Conservation (phyloP, 2,797 vertebrate genomes). For the Rhinogobio ventralis region DNA sequence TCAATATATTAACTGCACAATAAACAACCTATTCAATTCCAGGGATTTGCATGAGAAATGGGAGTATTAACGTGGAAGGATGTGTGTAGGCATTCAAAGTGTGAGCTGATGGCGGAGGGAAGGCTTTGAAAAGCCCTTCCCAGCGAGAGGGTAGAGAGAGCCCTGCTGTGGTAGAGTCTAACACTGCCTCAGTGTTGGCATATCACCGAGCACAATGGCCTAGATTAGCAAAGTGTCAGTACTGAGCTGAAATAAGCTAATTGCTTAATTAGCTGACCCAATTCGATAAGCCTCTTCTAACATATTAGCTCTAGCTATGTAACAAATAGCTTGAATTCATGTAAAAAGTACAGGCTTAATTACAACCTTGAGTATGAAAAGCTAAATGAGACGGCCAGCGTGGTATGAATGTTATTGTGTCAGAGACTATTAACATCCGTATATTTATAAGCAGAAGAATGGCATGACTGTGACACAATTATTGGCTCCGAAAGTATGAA, state of each 20-base stretch:
- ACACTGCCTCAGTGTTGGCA: constrained; percentile 71
- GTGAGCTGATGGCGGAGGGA: constrained; percentile 59
- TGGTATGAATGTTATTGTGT: constrained; percentile 57
- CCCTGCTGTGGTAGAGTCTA: constrained; percentile 60
- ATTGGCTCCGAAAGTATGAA: constrained; percentile 23
- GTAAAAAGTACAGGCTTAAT: constrained; percentile 75
- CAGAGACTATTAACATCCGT: constrained; percentile 45
- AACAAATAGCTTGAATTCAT: constrained; percentile 78
- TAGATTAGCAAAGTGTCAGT: constrained; percentile 82
- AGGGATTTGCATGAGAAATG: constrained; percentile 83
- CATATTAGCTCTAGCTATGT: constrained; percentile 81
- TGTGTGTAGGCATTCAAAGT: constrained; percentile 71
- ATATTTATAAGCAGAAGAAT: constrained; percentile 45
- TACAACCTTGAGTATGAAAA: constrained; percentile 80
- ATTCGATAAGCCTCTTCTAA: constrained; percentile 84
- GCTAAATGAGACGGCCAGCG: constrained; percentile 71
- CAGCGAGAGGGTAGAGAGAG: constrained; percentile 59
- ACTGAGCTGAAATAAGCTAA: constrained; percentile 83
- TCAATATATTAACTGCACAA: constrained; percentile 80
- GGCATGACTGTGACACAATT: constrained; percentile 21
- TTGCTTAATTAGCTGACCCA: constrained; percentile 87
- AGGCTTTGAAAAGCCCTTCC: constrained; percentile 75
- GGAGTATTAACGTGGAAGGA: constrained; percentile 75
- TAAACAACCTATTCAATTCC: constrained; percentile 82
- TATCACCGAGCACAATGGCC: constrained; percentile 77